phyloP scores from a whole-genome alignment of 2,888 invertebrate genomes.

The Hirtodrosophila trivittata region DNA sequence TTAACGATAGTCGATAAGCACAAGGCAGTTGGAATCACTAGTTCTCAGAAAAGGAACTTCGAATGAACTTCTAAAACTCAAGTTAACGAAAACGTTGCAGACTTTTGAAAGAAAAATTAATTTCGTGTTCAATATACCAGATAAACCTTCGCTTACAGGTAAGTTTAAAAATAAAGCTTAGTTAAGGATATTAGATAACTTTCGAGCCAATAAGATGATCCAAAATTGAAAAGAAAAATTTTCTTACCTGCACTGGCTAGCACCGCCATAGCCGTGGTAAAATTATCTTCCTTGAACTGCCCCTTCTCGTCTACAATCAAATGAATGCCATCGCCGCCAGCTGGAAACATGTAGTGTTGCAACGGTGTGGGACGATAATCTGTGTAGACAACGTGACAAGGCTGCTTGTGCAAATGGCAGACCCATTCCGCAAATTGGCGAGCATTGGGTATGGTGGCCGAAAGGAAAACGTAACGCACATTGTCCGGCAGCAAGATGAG shows the following conservation, averaged over 20 bases:
- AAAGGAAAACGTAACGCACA: slow-evolving; percentile 99
- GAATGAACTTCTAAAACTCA: too few relatives aligned
- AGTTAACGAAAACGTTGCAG: too few relatives aligned
- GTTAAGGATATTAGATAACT: too few relatives aligned
- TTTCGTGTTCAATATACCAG: too few relatives aligned
- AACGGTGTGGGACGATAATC: slow-evolving; percentile 98
- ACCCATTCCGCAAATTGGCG: slow-evolving; percentile 98
- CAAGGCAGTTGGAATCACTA: not conserved
- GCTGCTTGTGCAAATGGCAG: slow-evolving; percentile 96
- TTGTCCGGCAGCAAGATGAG: slow-evolving; percentile 98
- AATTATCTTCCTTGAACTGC: slow-evolving; percentile 98
- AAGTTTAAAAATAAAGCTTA: too few relatives aligned
- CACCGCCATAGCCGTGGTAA: slow-evolving; percentile 97
- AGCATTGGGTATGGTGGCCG: slow-evolving; percentile 99
- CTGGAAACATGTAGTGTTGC: slow-evolving; percentile 99
- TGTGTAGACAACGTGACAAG: slow-evolving; percentile 99
- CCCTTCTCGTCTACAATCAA: slow-evolving; percentile 98
- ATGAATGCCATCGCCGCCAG: slow-evolving; percentile 97
- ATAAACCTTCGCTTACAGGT: too few relatives aligned
- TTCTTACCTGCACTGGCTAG: slow-evolving; percentile 89
- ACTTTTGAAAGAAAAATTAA: too few relatives aligned
- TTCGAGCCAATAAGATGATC: too few relatives aligned
- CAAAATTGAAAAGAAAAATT: too few relatives aligned
- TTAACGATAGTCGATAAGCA: too few relatives aligned
- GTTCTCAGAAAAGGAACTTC: slow-evolving; percentile 1